Base-by-base conservation (phyloP, 2,888 invertebrate genomes). In the Nephrocerus scutellatus region DNA sequence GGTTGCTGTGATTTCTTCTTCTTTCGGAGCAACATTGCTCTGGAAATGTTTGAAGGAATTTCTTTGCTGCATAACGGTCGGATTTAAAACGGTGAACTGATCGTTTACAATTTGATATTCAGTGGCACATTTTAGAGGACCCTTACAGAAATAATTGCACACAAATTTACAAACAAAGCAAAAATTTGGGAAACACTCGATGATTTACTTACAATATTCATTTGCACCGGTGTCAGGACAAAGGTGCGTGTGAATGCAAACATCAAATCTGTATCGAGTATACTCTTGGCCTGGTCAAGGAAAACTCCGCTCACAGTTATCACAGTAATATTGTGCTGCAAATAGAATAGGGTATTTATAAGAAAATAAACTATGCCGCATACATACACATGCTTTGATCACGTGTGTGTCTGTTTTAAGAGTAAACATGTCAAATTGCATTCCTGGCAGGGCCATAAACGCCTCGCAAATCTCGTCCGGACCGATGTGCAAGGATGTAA, bases 71-170 rank as follows among this genome's bases (percentile, higher is more conserved):
- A 30, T 48, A 6, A 40, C 30, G 4, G 59, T 51, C 4, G 64
- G 63, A 43, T 53, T 60, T 35, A 48, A 50, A 2, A 64, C 52
- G 23, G 51, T 57, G 0, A 62, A 47, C 6, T 54, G 54, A 25
- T 64, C 66, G 13, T 66, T 64, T 8, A 54, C 47, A 28, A 64
- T 62, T 43, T 52, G 51, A 39, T 59, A 49, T 6, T 45, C 46
- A 5, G 45, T 48, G 3, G 50, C 45, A 28, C 45, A 44, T 26
- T 50, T 50, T 3, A 60, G 45, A 10, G 54, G 23, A 6, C 63
- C 63, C 65, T 63, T 6, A 1, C 25, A 37, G 28, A 18, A 6
- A 23, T 30, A 10, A 5, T 12, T 15, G 22, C 5, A n/a, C 10
- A 12, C 15, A 7, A 30, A 24, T 12, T 22, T 10, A 10, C 22